Evolutionary conservation across 2,113 vertebrate genomes (phyloP), one percentile per base, ranked within the genome.

Genomic region (Oncorhynchus keta): DNA sequence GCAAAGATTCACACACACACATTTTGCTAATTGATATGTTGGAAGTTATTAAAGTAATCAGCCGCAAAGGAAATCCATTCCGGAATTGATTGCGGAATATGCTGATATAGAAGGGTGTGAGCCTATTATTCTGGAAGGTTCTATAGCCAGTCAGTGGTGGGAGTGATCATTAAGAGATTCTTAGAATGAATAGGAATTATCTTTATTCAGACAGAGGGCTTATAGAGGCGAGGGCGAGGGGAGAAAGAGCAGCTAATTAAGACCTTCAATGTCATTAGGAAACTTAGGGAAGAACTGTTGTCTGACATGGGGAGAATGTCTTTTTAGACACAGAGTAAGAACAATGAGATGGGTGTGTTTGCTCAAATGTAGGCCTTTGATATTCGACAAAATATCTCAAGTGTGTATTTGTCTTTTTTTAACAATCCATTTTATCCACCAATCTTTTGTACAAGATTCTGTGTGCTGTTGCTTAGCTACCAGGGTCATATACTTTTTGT

Each of bases 51-150:
- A 90, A 90, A 89, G 84, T 84, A 85, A 90, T 91, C 87, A 89
- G 87, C 81, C 66, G 84, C 82, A 85, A 79, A 84, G 81, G 83
- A 88, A 90, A 91, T 91, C 84, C 80, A 20, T 88, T 89, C 78
- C 70, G 76, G 83, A 87, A 91, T 91, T 91, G 91, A 92, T 91
- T 89, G 84, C 81, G 78, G 87, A 91, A 88, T 90, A 87, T 90
- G 86, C 87, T 90, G 88, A 89, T 91, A 89, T 91, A 86, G 80
- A 85, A 81, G 89, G 81, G 67, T 70, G 81, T 18, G 87, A 62
- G 59, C 8, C 18, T 86, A 85, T 91, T 90, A 88, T 90, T 91
- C 83, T 9, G 77, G 83, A 83, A 87, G 14, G 51, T 18, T 85
- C 75, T 87, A 81, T 85, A 70, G 85, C 84, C 80, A 85, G 89